Evolutionary conservation across 2,888 invertebrate genomes (phyloP).

Genomic region (Helicoverpa assulta): DNA sequence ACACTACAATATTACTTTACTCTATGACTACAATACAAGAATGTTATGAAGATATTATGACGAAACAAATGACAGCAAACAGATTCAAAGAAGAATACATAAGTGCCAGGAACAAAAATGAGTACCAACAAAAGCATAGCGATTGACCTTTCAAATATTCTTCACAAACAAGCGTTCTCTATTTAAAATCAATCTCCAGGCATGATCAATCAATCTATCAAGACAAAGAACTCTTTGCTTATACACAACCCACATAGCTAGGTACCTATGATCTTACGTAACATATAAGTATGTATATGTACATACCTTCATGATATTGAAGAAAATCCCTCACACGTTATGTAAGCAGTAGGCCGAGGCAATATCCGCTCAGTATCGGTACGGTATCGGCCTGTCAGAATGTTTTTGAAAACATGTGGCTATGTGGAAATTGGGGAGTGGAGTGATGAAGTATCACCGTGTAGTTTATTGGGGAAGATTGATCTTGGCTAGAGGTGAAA

Average conservation of each 20-base stretch:
- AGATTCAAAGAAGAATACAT: too few species aligned
- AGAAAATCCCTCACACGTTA: conserved; percentile 45
- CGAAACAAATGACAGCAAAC: too few species aligned
- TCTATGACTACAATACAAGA: neutral
- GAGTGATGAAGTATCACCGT: conserved; percentile 39
- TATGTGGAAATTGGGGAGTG: conserved; percentile 68
- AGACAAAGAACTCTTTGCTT: neutral
- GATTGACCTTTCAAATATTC: too few species aligned
- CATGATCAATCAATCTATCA: neutral
- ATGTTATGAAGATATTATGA: conserved; percentile 1
- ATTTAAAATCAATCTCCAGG: too few species aligned
- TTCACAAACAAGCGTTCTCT: too few species aligned
- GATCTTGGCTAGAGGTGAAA: too few species aligned
- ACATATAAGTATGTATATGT: conserved; percentile 12
- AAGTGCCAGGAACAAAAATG: too few species aligned
- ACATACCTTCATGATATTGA: conserved; percentile 30
- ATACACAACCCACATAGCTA: neutral
- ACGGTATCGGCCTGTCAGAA: conserved; percentile 73
- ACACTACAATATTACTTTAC: too few species aligned
- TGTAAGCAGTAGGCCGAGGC: conserved; percentile 67
- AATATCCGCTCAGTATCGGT: conserved; percentile 78
- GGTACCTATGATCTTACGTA: neutral
- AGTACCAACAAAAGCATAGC: too few species aligned
- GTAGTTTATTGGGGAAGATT: conserved; percentile 6
- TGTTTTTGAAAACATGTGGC: conserved; percentile 75